A percentile compares a stretch with the other conserved stretches of the same genome.
Conservation (phyloP, 2,113 vertebrate species). For the Pluvianellus socialis region DNA sequence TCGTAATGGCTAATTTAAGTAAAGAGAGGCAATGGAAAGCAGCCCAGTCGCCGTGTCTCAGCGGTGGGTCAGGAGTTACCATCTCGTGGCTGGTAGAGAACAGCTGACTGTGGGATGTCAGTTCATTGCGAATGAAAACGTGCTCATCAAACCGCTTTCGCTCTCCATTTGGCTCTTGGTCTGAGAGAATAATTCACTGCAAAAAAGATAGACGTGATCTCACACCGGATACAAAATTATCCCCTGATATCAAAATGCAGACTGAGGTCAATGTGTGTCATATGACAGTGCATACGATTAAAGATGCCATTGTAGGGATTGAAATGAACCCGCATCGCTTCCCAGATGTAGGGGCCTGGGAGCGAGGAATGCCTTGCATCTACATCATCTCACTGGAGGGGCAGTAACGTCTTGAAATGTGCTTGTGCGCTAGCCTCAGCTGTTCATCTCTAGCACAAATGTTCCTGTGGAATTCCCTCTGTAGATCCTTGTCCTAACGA, state of each 20-base stretch:
- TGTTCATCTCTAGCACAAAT: background rate
- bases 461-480: background rate
- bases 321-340: background rate
- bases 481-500: background rate
- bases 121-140: background rate
- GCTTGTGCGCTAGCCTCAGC: background rate
- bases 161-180: background rate
- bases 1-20: background rate
- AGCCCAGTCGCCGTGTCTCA: background rate
- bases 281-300: rapidly evolving
- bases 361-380: background rate
- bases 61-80: background rate
- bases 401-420: background rate
- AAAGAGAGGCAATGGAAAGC: background rate
- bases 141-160: background rate
- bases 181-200: background rate
- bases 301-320: background rate
- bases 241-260: background rate
- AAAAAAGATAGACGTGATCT: background rate
- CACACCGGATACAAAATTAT: background rate
- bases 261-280: background rate
- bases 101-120: background rate
- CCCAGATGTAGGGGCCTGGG: background rate
- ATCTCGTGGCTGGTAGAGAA: background rate
- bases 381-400: background rate